phyloP scores from a whole-genome alignment of 2,797 vertebrate species.

The Betta splendens region DNA sequence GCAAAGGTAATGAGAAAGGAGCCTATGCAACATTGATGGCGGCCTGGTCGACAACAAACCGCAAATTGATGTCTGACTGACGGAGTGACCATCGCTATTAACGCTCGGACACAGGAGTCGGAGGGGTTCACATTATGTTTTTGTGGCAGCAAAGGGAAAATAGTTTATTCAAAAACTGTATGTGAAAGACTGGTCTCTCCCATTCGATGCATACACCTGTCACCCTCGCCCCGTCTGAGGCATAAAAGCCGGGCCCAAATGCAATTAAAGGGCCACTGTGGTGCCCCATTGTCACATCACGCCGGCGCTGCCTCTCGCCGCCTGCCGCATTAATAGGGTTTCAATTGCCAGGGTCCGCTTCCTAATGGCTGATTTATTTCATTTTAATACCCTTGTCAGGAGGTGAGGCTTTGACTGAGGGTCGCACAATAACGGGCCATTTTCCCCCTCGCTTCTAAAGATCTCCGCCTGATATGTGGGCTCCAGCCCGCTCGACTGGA shows the following conservation, averaged over 20 bases:
- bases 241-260: slow-evolving; percentile 73
- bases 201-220: slow-evolving; percentile 64
- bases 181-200: slow-evolving; percentile 27
- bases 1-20: slow-evolving; percentile 78
- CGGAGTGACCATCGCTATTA: slow-evolving; percentile 57
- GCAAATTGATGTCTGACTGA: slow-evolving; percentile 60
- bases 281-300: slow-evolving; percentile 76
- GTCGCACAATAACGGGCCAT: slow-evolving; percentile 76
- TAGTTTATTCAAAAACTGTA: neutral
- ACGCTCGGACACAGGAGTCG: neutral
- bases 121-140: neutral
- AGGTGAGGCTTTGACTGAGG: slow-evolving; percentile 74
- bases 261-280: slow-evolving; percentile 76
- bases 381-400: slow-evolving; percentile 87
- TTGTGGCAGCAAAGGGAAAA: slow-evolving; percentile 9
- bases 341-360: slow-evolving; percentile 79
- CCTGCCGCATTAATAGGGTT: slow-evolving; percentile 82
- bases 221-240: slow-evolving; percentile 52
- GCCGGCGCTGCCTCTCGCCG: slow-evolving; percentile 66
- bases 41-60: slow-evolving; percentile 50
- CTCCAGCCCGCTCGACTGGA: slow-evolving; percentile 55
- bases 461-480: slow-evolving; percentile 75
- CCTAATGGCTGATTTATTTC: slow-evolving; percentile 88
- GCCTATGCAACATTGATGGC: slow-evolving; percentile 79
- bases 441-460: slow-evolving; percentile 76